Evolutionary conservation across 23 tunicate genomes (phyloP).

Genomic region (Halocynthia roretzi): DNA sequence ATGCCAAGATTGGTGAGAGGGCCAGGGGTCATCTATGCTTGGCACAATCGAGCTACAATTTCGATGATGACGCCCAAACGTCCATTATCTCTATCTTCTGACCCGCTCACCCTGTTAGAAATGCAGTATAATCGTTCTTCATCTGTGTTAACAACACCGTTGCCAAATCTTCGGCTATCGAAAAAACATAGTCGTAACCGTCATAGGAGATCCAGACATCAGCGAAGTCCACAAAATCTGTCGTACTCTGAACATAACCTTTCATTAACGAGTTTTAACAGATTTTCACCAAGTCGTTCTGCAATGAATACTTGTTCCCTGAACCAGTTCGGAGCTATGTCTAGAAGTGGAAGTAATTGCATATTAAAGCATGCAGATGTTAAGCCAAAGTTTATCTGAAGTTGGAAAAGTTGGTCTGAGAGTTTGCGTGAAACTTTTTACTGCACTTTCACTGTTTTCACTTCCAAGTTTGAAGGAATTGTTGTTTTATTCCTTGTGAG

Average conservation of each 20-base stretch:
- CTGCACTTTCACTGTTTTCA: too few species aligned
- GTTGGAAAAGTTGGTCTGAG: too few species aligned
- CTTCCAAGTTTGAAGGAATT: too few species aligned
- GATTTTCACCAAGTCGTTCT: too few species aligned
- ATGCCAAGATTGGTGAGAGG: constrained; percentile 2
- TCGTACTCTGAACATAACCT: neutral
- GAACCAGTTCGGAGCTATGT: neutral
- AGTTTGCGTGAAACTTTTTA: too few species aligned
- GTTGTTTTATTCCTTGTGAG: too few species aligned
- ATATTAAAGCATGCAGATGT: constrained; percentile 10
- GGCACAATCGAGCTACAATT: constrained; percentile 2
- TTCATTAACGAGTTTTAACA: too few species aligned
- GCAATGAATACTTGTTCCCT: neutral
- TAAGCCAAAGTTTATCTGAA: neutral
- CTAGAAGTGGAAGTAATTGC: constrained; percentile 9
- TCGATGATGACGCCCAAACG: constrained; percentile 13
- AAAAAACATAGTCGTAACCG: neutral
- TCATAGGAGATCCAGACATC: neutral
- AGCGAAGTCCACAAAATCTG: neutral
- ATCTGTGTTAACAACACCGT: constrained; percentile 9
- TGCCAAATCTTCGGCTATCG: neutral
- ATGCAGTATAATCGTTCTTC: constrained; percentile 1
- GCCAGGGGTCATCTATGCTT: constrained; percentile 2
- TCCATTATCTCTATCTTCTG: constrained; percentile 1
- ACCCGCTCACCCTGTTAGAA: constrained; percentile 2